Percentiles rank a stretch among this genome's conserved stretches.
phyloP scores from a whole-genome alignment of 2,113 vertebrate genomes.

The Miniopterus natalensis region DNA sequence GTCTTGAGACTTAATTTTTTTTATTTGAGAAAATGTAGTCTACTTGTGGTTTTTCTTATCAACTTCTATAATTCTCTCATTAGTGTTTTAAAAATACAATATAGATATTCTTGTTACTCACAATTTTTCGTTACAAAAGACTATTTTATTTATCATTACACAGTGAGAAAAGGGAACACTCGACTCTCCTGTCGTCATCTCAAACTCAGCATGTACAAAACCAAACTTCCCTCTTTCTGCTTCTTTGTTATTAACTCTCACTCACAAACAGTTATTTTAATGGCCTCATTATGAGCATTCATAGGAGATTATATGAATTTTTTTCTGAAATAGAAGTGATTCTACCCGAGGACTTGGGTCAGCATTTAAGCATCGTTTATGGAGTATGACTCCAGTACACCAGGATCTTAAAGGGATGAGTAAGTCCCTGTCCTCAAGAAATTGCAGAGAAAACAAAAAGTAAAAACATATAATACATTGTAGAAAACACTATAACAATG shows the following conservation, averaged over 20 bases:
- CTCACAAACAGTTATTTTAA: neutral
- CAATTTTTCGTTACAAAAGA: neutral
- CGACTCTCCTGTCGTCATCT: neutral
- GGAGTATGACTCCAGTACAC: neutral
- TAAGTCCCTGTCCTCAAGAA: neutral
- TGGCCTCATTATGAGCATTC: neutral
- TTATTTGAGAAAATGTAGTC: neutral
- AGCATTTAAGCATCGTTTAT: neutral
- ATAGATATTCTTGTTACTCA: neutral
- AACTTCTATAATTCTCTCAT: neutral
- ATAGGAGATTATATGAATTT: neutral
- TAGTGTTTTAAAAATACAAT: neutral
- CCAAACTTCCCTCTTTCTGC: neutral
- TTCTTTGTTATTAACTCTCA: neutral
- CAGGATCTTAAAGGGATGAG: neutral
- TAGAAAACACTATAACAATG: neutral
- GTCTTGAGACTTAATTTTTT: slow-evolving; percentile 9
- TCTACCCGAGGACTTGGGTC: neutral
- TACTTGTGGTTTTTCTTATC: neutral
- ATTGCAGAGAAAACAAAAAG: neutral
- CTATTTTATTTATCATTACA: neutral
- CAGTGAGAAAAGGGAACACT: neutral
- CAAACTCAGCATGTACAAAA: neutral
- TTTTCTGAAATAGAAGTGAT: neutral
- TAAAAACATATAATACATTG: neutral